phyloP scores from a whole-genome alignment of 2,888 invertebrate genomes.

The Pogonocherus hispidulus region DNA sequence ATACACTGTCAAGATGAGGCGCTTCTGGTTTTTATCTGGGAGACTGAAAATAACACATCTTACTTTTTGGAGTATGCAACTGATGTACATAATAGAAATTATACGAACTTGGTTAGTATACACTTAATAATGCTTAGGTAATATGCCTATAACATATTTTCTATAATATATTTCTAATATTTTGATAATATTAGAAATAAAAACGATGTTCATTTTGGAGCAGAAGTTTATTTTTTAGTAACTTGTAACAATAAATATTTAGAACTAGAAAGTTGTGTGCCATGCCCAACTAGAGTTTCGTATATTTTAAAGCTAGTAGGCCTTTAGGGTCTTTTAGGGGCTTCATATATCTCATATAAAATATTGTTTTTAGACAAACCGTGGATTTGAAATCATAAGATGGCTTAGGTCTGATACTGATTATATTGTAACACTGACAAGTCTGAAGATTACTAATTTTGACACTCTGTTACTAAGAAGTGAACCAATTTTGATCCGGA shows the following conservation, averaged over 20 bases:
- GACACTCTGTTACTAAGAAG: not conserved
- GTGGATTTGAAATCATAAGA: not conserved
- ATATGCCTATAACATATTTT: not conserved
- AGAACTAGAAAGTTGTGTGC: too few species aligned
- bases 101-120: not conserved
- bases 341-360: too few species aligned
- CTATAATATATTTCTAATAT: not conserved
- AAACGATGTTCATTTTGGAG: too few species aligned
- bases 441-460: not conserved
- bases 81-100: not conserved
- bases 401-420: not conserved
- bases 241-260: too few species aligned
- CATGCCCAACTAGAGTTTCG: too few species aligned
- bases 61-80: constrained; percentile 7
- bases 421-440: constrained; percentile 2
- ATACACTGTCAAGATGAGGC: not conserved
- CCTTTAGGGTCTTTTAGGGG: too few species aligned
- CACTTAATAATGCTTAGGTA: not conserved
- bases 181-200: not conserved
- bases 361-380: not conserved
- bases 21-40: not conserved
- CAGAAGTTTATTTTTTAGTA: too few species aligned
- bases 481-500: not conserved
- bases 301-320: too few species aligned
- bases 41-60: not conserved